A percentile compares a stretch with the other conserved stretches of the same genome.
Conservation (phyloP, 1,140 invertebrate genomes). For the Papilio polytes region DNA sequence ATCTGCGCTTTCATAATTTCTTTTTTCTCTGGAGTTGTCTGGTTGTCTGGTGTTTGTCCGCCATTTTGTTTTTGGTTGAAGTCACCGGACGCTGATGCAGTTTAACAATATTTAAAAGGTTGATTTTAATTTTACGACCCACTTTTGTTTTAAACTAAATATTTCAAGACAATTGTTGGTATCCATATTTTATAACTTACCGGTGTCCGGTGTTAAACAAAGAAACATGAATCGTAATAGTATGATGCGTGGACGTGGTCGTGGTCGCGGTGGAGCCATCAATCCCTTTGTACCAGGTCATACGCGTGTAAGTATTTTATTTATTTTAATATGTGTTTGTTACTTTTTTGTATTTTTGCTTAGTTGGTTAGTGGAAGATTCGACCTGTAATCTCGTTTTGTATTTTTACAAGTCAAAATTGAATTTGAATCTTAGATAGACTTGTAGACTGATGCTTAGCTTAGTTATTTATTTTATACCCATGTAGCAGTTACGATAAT, state of each 20-base stretch:
- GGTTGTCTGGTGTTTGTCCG: background rate
- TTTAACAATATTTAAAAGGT: background rate
- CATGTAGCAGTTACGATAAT: too few relatives aligned
- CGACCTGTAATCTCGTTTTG: background rate
- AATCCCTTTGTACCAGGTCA: background rate
- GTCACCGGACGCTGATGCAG: background rate
- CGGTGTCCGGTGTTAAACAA: background rate
- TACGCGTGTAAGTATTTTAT: constrained; percentile 23
- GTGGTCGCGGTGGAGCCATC: background rate
- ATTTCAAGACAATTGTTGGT: background rate
- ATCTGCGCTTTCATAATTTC: background rate
- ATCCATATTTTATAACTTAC: background rate
- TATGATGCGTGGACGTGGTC: constrained; percentile 9
- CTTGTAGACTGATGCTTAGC: too few relatives aligned
- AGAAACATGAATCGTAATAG: constrained; percentile 23
- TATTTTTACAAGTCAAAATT: too few relatives aligned
- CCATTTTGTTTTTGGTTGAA: background rate
- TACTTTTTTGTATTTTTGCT: background rate
- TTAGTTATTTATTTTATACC: too few relatives aligned
- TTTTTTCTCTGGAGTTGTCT: too few relatives aligned
- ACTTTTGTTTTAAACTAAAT: background rate
- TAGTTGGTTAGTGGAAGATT: background rate
- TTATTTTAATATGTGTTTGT: background rate
- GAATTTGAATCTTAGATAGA: too few relatives aligned
- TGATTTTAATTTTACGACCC: background rate